Conservation (phyloP, 2,888 invertebrate species). For the Creontiades dilutus region DNA sequence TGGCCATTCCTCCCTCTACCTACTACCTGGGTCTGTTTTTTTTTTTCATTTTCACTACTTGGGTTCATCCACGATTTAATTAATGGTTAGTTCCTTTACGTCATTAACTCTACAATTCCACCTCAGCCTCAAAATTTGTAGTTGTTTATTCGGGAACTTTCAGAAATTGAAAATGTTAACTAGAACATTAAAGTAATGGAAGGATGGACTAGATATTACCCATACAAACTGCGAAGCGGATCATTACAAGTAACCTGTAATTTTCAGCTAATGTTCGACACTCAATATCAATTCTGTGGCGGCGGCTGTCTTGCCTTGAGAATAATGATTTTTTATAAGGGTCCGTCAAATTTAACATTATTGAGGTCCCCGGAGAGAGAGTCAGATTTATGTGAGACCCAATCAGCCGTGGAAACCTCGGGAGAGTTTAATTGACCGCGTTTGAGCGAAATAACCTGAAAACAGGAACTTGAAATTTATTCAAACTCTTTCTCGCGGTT, state of each 20-base stretch:
- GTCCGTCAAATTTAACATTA: constrained; percentile 47
- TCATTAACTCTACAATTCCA: too few species aligned
- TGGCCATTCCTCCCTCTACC: too few species aligned
- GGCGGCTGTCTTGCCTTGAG: constrained; percentile 37
- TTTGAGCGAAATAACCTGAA: background rate
- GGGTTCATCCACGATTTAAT: too few species aligned
- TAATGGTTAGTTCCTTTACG: too few species aligned
- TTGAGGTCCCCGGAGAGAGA: background rate
- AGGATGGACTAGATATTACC: too few species aligned
- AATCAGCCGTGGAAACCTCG: background rate
- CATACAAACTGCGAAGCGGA: background rate
- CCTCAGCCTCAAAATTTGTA: too few species aligned
- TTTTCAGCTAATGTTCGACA: constrained; percentile 45
- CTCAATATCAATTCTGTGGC: constrained; percentile 46
- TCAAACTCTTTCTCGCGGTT: background rate
- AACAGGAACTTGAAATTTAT: background rate
- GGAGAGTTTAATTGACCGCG: background rate
- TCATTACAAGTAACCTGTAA: constrained; percentile 43
- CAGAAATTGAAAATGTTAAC: too few species aligned
- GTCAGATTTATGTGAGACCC: constrained; percentile 43
- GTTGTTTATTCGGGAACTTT: too few species aligned
- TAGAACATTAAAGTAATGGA: too few species aligned
- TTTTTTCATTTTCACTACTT: too few species aligned
- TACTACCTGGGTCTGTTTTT: too few species aligned
- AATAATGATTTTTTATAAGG: too few species aligned